Conservation (phyloP, 2,888 invertebrate species). For the Leptodirus hochenwartii region DNA sequence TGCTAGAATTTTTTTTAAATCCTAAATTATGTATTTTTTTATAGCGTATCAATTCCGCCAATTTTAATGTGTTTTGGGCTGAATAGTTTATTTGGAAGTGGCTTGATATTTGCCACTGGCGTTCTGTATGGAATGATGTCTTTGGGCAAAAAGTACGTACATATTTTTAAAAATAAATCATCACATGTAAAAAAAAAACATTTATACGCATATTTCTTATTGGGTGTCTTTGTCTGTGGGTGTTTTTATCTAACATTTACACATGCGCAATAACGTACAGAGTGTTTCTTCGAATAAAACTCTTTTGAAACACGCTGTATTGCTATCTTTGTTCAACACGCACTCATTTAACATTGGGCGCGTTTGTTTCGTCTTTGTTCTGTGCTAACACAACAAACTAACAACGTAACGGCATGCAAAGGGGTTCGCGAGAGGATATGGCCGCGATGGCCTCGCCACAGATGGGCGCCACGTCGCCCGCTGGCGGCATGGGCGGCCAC, state of each 20-base stretch:
- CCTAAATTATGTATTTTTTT: constrained; percentile 10
- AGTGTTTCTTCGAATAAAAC: too few relatives aligned
- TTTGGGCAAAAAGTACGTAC: constrained; percentile 82
- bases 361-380: too few relatives aligned
- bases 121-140: constrained; percentile 88
- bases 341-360: too few relatives aligned
- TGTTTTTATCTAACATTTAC: constrained; percentile 13
- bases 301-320: too few relatives aligned
- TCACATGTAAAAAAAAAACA: too few relatives aligned
- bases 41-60: constrained; percentile 62
- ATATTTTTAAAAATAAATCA: constrained; percentile 9
- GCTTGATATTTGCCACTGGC: constrained; percentile 75
- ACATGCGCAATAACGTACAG: too few relatives aligned
- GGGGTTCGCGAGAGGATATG: constrained; percentile 58
- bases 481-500: too few relatives aligned
- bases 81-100: constrained; percentile 70
- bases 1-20: too few relatives aligned
- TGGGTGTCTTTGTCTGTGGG: constrained; percentile 12
- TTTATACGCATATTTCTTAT: constrained; percentile 6
- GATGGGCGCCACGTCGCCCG: constrained; percentile 35
- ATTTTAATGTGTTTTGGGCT: constrained; percentile 59
- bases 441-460: constrained; percentile 61
- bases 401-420: constrained; percentile 1
- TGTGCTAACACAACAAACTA: too few relatives aligned
- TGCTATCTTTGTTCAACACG: constrained; percentile 3